These are phyloP conservation scores for Oceanodroma leucorhoa DNA, from an alignment of 2,797 vertebrate genomes.

Conservation along the genomic window DNA sequence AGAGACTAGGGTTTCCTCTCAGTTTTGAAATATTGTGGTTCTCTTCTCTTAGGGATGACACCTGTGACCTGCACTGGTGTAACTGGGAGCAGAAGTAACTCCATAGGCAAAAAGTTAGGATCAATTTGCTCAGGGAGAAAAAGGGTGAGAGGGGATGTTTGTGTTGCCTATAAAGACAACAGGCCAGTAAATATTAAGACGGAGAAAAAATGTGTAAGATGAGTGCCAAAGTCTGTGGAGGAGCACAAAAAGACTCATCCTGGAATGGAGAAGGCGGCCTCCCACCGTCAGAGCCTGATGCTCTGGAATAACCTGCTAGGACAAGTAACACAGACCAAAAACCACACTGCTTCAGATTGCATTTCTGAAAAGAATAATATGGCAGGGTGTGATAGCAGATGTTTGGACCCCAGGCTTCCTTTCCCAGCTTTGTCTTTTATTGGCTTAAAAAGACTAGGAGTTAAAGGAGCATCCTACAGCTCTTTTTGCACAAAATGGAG, in stretches of 20 bases:
- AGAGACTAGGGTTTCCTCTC: background rate
- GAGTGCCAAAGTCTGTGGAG: background rate
- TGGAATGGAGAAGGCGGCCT: background rate
- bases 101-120: background rate
- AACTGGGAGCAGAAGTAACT: background rate
- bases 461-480: background rate
- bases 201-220: background rate
- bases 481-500: background rate
- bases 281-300: background rate
- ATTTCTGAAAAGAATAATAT: background rate
- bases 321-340: background rate
- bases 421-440: conserved; percentile 16
- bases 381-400: background rate
- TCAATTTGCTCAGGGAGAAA: background rate
- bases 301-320: background rate
- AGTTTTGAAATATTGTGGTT: background rate
- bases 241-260: background rate
- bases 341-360: background rate
- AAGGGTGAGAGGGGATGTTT: background rate
- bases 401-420: background rate
- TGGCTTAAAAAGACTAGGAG: background rate
- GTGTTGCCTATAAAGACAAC: background rate
- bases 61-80: background rate
- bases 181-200: background rate
- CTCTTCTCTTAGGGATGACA: background rate